phyloP scores from a whole-genome alignment of 2,797 vertebrate species.

The Microhierax caerulescens region DNA sequence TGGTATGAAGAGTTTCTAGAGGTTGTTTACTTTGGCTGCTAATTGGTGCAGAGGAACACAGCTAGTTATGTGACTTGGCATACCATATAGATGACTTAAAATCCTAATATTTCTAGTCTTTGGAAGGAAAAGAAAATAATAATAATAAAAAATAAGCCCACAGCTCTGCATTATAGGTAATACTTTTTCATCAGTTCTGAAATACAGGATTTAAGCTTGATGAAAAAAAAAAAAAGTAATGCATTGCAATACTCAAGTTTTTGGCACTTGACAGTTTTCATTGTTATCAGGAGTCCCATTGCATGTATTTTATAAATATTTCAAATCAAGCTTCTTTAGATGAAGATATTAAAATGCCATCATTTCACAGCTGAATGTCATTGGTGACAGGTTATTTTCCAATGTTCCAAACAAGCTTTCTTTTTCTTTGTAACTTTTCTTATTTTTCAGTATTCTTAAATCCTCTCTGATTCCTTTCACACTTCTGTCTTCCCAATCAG shows the following conservation, averaged over 20 bases:
- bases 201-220: background rate
- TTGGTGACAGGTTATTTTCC: constrained; percentile 26
- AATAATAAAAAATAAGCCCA: too few relatives aligned
- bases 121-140: background rate
- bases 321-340: background rate
- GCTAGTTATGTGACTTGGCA: background rate
- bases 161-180: background rate
- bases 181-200: background rate
- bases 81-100: background rate
- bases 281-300: background rate
- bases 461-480: background rate
- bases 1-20: background rate
- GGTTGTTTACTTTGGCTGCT: background rate
- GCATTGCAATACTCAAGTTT: background rate
- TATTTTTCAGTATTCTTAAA: background rate
- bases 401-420: background rate
- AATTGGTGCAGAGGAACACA: background rate
- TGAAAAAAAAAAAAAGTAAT: background rate
- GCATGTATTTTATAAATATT: constrained; percentile 43
- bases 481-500: background rate
- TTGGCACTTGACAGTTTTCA: background rate
- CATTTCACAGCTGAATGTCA: constrained; percentile 16
- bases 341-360: constrained; percentile 12
- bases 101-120: background rate
- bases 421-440: background rate